Evolutionary conservation across 2,888 invertebrate species (phyloP), one percentile per base, ranked within the genome.

Genomic region (Mayetiola destructor): DNA sequence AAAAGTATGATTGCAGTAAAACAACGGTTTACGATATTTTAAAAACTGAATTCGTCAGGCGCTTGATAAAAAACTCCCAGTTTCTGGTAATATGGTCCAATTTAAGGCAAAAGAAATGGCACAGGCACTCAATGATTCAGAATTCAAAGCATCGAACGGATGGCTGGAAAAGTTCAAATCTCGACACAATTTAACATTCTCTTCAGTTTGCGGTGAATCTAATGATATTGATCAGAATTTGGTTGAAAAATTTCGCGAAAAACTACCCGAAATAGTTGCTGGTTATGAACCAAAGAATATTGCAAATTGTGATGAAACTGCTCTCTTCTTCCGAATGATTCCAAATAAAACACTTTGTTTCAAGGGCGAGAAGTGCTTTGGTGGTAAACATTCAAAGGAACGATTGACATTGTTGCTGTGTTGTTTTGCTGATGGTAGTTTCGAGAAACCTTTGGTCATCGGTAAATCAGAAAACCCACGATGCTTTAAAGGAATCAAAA

Each of bases 301-400:
- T 14, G 20, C 55, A 2, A 55, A 55, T 36, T 55, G 55, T 14
- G 55, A 55, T 23, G 55, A 55, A 20, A 21, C 55, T 3, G 55
- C 27, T 1, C 14, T 56, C 3, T 56, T 56, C 18, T 56, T 40
- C 29, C 56, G 40, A 23, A 40, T 40, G 16, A 56, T 56, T 14
- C 56, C 56, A 29, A 36, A 35, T 30, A 55, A 36, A 21, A 3
- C 36, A 14, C 10, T 54, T 5, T 8, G 8, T 14, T 14, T 29
- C n/a, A 54, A 54, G 18, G 32, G 32, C 9, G 55, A 36, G 21
- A 55, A 55, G 23, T 55, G 37, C 2, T 3, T 18, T 12, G 35
- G 36, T 14, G 36, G 55, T 4, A 55, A 55, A 55, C 35, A 35
- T 12, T 55, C 55, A 14, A 55, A 55, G 21, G 36, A 55, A 21